These are phyloP conservation scores for Sturnira hondurensis DNA, from an alignment of 2,113 vertebrate species.

Conservation along the genomic window DNA sequence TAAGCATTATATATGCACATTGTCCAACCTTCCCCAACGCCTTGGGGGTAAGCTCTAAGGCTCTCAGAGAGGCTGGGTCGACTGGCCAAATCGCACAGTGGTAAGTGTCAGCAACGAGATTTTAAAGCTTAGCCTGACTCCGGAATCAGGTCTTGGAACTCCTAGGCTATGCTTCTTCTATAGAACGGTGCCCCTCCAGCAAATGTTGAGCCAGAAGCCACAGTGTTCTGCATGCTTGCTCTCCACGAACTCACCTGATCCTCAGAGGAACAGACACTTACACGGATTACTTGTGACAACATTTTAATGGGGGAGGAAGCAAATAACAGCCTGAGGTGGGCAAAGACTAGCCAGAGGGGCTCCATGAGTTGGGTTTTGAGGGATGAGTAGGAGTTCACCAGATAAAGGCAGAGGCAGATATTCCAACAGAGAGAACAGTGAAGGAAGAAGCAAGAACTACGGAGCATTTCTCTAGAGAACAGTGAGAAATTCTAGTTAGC, in stretches of 20 bases:
- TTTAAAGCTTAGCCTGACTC: background rate
- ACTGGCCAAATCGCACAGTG: background rate
- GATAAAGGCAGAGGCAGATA: background rate
- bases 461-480: background rate
- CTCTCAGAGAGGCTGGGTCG: background rate
- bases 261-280: background rate
- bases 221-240: background rate
- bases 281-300: background rate
- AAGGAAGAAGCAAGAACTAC: accelerated
- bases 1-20: background rate
- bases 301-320: background rate
- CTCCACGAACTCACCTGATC: background rate
- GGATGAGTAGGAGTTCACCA: background rate
- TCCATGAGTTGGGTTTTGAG: background rate
- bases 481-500: background rate
- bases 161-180: background rate
- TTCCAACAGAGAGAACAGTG: background rate
- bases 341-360: background rate
- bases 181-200: background rate
- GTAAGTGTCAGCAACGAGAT: background rate
- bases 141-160: background rate
- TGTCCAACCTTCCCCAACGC: background rate
- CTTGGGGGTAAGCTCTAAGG: background rate
- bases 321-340: background rate
- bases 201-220: background rate